These are phyloP conservation scores for Stenchaetothrips biformis DNA, from an alignment of 2,888 invertebrate genomes.

Conservation along the genomic window DNA sequence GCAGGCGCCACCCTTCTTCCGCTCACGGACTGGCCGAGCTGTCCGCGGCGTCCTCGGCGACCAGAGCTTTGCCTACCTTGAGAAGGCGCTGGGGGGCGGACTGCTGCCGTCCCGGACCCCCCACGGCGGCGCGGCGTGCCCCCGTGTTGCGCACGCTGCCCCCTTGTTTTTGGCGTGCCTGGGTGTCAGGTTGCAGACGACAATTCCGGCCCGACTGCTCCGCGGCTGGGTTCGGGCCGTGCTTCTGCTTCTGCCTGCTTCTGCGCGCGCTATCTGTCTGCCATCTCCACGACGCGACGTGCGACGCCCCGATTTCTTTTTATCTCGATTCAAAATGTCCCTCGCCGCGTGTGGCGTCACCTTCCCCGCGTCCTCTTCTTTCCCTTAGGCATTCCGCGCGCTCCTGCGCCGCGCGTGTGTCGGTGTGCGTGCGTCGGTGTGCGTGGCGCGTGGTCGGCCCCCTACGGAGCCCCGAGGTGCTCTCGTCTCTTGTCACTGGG, in stretches of 20 bases:
- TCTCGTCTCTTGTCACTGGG: too few species aligned
- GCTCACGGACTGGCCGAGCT: too few species aligned
- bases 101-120: not conserved
- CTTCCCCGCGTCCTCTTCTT: not conserved
- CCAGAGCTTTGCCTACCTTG: not conserved
- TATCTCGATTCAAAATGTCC: too few species aligned
- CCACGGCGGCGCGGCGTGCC: not conserved
- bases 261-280: not conserved
- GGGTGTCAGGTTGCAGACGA: not conserved
- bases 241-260: not conserved
- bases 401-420: not conserved
- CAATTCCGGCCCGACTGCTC: not conserved
- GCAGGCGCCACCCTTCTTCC: too few species aligned
- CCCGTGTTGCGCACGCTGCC: not conserved
- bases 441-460: not conserved
- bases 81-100: not conserved
- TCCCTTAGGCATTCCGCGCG: not conserved
- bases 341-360: not conserved
- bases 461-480: too few species aligned
- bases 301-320: too few species aligned
- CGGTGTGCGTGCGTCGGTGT: not conserved
- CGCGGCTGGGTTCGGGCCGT: not conserved
- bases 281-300: not conserved
- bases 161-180: not conserved
- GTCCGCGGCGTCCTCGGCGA: too few species aligned